A percentile compares a stretch with the other conserved stretches of the same genome.
These are phyloP conservation scores for Plemyria rubiginata DNA, from an alignment of 2,888 invertebrate species.

Conservation along the genomic window DNA sequence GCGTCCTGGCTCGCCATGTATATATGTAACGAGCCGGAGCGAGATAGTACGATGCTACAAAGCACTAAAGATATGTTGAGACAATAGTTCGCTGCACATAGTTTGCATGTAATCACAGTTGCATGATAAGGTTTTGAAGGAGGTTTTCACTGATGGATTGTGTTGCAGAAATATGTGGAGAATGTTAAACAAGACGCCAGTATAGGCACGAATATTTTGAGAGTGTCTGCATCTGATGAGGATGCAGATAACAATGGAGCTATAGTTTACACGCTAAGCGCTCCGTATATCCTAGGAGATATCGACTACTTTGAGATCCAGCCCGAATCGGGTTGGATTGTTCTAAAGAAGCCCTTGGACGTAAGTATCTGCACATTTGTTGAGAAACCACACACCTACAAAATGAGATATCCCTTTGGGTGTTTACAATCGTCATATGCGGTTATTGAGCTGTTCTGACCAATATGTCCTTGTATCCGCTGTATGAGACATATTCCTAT, in stretches of 20 bases:
- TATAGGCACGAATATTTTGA: constrained; percentile 96
- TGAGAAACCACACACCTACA: constrained; percentile 41
- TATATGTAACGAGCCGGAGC: background rate
- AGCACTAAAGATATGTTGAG: background rate
- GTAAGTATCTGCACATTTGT: constrained; percentile 88
- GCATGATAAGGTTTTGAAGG: constrained; percentile 39
- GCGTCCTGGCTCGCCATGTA: background rate
- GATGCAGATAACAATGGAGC: constrained; percentile 99
- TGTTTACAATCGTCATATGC: constrained; percentile 13
- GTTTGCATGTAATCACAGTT: constrained; percentile 56
- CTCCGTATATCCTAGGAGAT: constrained; percentile 94
- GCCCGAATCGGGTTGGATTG: constrained; percentile 98
- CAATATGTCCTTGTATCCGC: background rate
- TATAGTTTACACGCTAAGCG: constrained; percentile 95
- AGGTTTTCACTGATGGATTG: constrained; percentile 50
- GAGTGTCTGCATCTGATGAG: constrained; percentile 98
- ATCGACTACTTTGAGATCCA: constrained; percentile 98
- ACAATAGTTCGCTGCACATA: constrained; percentile 43
- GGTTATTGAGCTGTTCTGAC: background rate
- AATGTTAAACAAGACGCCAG: constrained; percentile 98
- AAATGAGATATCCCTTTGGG: constrained; percentile 17
- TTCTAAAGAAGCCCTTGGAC: constrained; percentile 96
- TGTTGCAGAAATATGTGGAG: constrained; percentile 96
- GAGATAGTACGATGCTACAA: background rate
- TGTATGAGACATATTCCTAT: background rate